Conservation (phyloP, 2,113 vertebrate genomes). For the Phylloscopus whistleri region DNA sequence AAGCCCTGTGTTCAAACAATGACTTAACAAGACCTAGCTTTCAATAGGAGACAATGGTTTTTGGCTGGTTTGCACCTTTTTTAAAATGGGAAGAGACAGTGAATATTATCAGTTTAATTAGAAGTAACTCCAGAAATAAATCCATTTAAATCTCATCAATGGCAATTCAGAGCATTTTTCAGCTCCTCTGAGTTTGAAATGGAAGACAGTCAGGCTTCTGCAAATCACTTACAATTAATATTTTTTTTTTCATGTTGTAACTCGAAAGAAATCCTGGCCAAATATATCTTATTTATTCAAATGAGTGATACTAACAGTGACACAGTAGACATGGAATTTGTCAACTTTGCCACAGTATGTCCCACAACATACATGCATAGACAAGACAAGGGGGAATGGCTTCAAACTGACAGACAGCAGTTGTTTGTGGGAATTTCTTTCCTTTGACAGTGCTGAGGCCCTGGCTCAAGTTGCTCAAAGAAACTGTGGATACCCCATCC, state of each 20-base stretch:
- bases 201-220: neutral
- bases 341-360: neutral
- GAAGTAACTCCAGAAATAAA: neutral
- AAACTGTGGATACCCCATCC: neutral
- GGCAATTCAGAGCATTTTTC: neutral
- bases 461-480: neutral
- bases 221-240: neutral
- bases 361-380: neutral
- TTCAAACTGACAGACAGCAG: neutral
- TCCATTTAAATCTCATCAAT: neutral
- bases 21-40: neutral
- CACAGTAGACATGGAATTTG: neutral
- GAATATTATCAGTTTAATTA: neutral
- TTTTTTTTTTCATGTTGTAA: neutral
- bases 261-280: neutral
- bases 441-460: fast-evolving
- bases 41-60: neutral
- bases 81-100: neutral
- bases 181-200: neutral
- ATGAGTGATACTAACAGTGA: neutral
- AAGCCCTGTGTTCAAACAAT: neutral
- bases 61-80: neutral
- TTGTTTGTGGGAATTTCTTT: neutral
- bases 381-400: neutral
- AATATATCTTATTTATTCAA: neutral